Evolutionary conservation across 2,797 vertebrate genomes (phyloP), one percentile per base, ranked within the genome.

Genomic region (Adelosebastes latens): DNA sequence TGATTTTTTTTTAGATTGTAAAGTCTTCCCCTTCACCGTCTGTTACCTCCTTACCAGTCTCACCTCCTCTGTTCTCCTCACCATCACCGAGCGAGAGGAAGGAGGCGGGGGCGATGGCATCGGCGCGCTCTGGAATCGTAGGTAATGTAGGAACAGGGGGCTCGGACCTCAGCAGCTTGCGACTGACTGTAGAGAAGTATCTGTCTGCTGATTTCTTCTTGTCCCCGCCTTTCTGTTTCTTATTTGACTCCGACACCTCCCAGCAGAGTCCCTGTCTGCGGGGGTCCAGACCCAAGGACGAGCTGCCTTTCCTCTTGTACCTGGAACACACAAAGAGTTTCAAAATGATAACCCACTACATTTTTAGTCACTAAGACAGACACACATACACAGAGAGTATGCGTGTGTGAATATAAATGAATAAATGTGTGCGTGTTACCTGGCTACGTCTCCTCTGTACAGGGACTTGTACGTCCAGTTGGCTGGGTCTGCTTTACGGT

Each of bases 401-500:
- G 27, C 63, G 24, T 69, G 63, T 36, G 65, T 29, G 12, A 46
- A 18, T 39, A 2, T 59, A 13, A 42, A 24, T 46, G 42, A 46
- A 46, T 46, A 18, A 18, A 46, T 42, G 16, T 70, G 7, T 22
- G 11, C 60, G 13, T 8, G 11, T 8, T 97, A 99, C 99, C 97
- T 97, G 42, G 97, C 96, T 65, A 99, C 95, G 24, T 99, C 96
- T 80, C 95, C 98, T 67, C 97, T 97, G 92, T 99, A 99, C 20
- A 99, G 90, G 11, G 97, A 98, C 84, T 98, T 99, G 81, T 99
- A 99, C 12, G 97, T 96, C 99, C 97, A 99, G 95, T 99, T 99
- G 68, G 97, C 96, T 22, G 93, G 89, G 80, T 99, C 98, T 0
- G 97, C 92, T 79, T 97, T 99, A 83, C 92, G 95, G 91, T 99